Percentiles rank a stretch among this genome's conserved stretches.
phyloP scores from a whole-genome alignment of 1,140 invertebrate species.

The Ceratosolen solmsi region DNA sequence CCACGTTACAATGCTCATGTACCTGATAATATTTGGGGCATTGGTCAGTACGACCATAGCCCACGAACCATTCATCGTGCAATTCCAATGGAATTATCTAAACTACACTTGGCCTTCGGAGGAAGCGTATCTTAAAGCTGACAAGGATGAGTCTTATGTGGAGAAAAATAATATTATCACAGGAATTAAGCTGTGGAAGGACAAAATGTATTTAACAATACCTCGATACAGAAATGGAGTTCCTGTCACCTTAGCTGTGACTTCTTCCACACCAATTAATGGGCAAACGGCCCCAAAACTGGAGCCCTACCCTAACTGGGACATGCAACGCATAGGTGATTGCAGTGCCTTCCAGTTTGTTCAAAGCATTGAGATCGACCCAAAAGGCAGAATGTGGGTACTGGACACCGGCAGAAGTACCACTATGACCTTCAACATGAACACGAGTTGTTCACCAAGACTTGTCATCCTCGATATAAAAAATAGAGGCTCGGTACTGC shows the following conservation, averaged over 20 bases:
- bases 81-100: slow-evolving; percentile 70
- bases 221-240: slow-evolving; percentile 79
- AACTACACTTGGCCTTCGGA: slow-evolving; percentile 68
- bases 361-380: slow-evolving; percentile 81
- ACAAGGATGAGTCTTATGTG: slow-evolving; percentile 74
- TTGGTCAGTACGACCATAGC: slow-evolving; percentile 59
- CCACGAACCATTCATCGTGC: slow-evolving; percentile 67
- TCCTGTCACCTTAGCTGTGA: slow-evolving; percentile 78
- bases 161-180: slow-evolving; percentile 77
- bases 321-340: slow-evolving; percentile 76
- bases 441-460: slow-evolving; percentile 77
- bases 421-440: slow-evolving; percentile 67
- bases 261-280: slow-evolving; percentile 70
- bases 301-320: slow-evolving; percentile 80
- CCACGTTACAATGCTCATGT: not conserved
- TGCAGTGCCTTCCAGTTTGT: slow-evolving; percentile 81
- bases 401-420: slow-evolving; percentile 78
- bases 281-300: slow-evolving; percentile 76
- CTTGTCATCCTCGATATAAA: slow-evolving; percentile 81
- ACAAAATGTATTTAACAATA: slow-evolving; percentile 77
- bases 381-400: slow-evolving; percentile 81
- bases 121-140: slow-evolving; percentile 67
- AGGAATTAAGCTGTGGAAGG: slow-evolving; percentile 78
- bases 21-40: slow-evolving; percentile 34
- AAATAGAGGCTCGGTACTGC: slow-evolving; percentile 73